These are phyloP conservation scores for Xenus cinereus DNA, from an alignment of 2,113 vertebrate species.

Conservation along the genomic window DNA sequence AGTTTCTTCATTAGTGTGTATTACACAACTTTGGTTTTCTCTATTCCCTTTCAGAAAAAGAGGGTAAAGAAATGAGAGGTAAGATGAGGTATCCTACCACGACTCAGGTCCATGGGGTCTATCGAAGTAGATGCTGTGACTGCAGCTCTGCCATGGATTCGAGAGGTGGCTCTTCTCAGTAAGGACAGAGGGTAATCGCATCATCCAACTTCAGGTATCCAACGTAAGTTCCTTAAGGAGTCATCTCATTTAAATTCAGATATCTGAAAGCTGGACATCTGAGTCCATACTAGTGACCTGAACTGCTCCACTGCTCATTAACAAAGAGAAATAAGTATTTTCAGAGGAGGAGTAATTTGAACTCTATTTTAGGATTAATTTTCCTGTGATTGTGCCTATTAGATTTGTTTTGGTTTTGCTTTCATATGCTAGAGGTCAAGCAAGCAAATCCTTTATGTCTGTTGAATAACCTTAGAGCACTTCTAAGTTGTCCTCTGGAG, in stretches of 20 bases:
- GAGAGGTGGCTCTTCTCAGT: neutral
- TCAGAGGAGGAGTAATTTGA: neutral
- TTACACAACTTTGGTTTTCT: neutral
- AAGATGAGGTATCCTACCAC: neutral
- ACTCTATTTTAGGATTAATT: neutral
- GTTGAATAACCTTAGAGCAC: neutral
- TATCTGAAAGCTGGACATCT: neutral
- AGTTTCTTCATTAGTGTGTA: neutral
- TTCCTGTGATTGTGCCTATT: neutral
- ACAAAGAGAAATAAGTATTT: neutral
- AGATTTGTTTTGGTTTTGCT: neutral
- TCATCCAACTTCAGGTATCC: neutral
- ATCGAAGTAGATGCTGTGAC: neutral
- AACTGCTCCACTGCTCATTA: neutral
- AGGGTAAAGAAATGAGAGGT: neutral
- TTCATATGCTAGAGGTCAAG: neutral
- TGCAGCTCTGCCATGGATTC: neutral
- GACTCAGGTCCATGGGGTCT: neutral
- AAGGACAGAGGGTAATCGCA: neutral
- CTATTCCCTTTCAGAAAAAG: neutral
- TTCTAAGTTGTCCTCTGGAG: neutral
- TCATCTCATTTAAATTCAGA: neutral
- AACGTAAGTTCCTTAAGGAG: neutral
- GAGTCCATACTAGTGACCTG: neutral
- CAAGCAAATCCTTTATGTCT: neutral